Conservation (phyloP, 2,113 vertebrate genomes). For the Chaetops frenatus region DNA sequence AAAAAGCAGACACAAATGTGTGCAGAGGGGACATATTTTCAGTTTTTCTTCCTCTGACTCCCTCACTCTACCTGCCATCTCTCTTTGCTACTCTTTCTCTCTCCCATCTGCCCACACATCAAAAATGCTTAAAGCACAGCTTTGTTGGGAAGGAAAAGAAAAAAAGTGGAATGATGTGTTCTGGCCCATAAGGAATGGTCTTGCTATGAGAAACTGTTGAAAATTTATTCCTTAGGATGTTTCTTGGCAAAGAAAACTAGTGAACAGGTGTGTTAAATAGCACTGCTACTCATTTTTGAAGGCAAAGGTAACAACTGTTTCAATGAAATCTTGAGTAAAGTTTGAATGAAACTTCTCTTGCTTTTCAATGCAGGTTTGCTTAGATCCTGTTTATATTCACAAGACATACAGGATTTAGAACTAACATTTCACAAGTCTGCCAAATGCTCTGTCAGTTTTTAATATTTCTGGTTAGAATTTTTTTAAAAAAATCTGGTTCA, state of each 20-base stretch:
- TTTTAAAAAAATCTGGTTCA: neutral
- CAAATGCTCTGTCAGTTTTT: neutral
- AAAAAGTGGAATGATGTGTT: neutral
- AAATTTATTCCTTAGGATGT: neutral
- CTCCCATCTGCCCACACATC: neutral
- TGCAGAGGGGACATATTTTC: neutral
- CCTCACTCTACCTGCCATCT: neutral
- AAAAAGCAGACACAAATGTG: neutral
- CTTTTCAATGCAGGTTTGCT: neutral
- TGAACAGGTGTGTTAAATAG: neutral
- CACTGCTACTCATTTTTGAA: neutral
- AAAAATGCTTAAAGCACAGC: neutral
- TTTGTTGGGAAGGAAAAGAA: neutral
- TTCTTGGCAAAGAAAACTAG: neutral
- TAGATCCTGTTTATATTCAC: neutral
- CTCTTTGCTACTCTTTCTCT: neutral
- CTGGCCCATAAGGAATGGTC: neutral
- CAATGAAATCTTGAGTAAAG: neutral
- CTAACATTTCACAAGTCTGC: neutral
- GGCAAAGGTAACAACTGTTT: neutral
- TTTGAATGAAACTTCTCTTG: neutral
- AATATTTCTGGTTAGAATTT: neutral
- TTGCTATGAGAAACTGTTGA: neutral
- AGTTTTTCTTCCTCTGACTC: neutral
- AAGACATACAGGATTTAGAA: neutral